These are phyloP conservation scores for Alentia gelatinosa DNA, from an alignment of 2,888 invertebrate species.

Conservation along the genomic window DNA sequence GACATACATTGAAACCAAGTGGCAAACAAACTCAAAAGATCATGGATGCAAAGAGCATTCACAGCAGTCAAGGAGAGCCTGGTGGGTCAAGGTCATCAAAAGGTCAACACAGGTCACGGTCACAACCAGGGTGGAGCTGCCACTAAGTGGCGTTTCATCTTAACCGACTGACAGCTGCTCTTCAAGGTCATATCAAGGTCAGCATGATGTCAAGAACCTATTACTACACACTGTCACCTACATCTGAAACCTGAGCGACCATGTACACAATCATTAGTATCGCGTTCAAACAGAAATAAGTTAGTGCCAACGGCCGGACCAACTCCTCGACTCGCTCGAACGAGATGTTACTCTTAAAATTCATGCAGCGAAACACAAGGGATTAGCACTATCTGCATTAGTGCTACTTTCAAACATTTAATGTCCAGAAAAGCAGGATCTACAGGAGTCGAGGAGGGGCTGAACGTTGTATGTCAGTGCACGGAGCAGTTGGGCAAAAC, in stretches of 20 bases:
- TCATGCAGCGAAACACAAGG: not conserved
- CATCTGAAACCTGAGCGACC: slow-evolving; percentile 22
- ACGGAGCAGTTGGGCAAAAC: not conserved
- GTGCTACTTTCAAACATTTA: too few species aligned
- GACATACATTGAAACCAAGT: not conserved
- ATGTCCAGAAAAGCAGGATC: too few species aligned
- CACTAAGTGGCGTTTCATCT: not conserved
- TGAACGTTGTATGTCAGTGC: not conserved
- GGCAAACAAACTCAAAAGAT: slow-evolving; percentile 6
- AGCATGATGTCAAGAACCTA: not conserved
- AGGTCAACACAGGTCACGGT: slow-evolving; percentile 25
- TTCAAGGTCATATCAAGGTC: slow-evolving; percentile 16
- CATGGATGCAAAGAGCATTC: slow-evolving; percentile 20
- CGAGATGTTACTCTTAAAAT: not conserved
- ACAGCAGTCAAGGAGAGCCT: slow-evolving; percentile 14
- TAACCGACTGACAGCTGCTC: not conserved
- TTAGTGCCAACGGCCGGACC: not conserved
- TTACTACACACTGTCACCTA: slow-evolving; percentile 29
- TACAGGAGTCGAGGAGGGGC: not conserved
- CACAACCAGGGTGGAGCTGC: not conserved
- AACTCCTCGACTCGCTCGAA: not conserved
- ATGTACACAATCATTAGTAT: slow-evolving; percentile 10
- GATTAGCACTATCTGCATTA: too few species aligned
- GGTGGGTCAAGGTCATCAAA: not conserved
- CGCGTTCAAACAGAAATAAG: not conserved